phyloP scores from a whole-genome alignment of 1,140 invertebrate genomes.

The Diploscapter pachys region DNA sequence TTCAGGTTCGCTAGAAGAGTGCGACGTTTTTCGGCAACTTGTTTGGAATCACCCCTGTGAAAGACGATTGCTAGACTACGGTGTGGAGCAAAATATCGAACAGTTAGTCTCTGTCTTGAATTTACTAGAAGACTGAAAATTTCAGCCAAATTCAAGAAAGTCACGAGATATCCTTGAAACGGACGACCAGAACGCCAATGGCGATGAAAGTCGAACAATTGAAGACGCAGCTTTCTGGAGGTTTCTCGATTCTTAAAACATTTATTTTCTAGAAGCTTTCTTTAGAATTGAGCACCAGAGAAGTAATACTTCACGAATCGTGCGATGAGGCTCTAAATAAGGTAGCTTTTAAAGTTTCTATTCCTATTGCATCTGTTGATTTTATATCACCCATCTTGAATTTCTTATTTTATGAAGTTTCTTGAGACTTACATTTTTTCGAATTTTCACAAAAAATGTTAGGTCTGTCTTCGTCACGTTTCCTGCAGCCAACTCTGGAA shows the following conservation, averaged over 20 bases:
- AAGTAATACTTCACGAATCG: slow-evolving; percentile 19
- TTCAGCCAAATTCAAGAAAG: not conserved
- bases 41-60: slow-evolving; percentile 33
- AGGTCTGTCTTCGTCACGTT: slow-evolving; percentile 52
- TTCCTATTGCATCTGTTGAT: too few species aligned
- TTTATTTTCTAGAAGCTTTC: not conserved
- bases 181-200: slow-evolving; percentile 28
- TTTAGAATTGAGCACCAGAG: slow-evolving; percentile 5
- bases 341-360: too few species aligned
- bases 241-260: slow-evolving; percentile 5
- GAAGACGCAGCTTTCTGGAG: slow-evolving; percentile 31
- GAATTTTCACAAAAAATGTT: not conserved
- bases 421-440: too few species aligned
- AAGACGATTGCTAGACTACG: slow-evolving; percentile 15
- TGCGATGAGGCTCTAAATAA: slow-evolving; percentile 46
- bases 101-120: not conserved
- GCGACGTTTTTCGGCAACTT: slow-evolving; percentile 25
- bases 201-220: slow-evolving; percentile 32
- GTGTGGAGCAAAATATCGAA: slow-evolving; percentile 14
- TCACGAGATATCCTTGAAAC: not conserved
- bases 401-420: too few species aligned
- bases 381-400: too few species aligned
- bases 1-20: slow-evolving; percentile 22
- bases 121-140: too few species aligned
- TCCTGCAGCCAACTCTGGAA: slow-evolving; percentile 54